A percentile compares a stretch with the other conserved stretches of the same genome.
Evolutionary conservation across 2,797 vertebrate species (phyloP).

Genomic region (Acanthiza pusilla): DNA sequence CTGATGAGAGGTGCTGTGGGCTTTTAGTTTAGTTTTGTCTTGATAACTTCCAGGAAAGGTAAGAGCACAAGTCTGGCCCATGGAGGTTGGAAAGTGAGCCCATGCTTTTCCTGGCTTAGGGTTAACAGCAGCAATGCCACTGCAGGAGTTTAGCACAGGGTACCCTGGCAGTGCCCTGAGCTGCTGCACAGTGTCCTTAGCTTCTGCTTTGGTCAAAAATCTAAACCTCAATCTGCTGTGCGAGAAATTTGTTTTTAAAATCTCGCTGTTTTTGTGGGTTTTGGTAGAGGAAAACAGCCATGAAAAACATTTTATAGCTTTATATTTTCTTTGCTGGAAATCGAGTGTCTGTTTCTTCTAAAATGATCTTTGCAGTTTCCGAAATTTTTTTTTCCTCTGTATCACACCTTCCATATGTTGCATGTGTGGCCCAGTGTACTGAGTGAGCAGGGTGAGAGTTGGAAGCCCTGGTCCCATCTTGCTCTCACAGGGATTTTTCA

Average conservation of each 20-base stretch:
- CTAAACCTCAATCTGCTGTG: background rate
- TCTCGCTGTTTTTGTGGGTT: background rate
- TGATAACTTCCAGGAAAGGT: background rate
- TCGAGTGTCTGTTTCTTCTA: background rate
- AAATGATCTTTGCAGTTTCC: background rate
- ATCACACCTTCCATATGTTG: background rate
- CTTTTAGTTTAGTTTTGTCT: background rate
- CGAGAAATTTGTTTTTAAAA: background rate
- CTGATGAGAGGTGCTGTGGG: background rate
- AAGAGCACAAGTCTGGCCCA: background rate
- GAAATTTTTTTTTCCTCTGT: background rate
- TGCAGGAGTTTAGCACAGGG: background rate
- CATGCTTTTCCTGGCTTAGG: background rate
- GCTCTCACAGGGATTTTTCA: background rate
- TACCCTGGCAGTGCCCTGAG: background rate
- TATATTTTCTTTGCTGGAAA: background rate
- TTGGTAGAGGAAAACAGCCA: background rate
- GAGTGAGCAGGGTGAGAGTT: background rate
- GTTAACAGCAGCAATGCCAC: background rate
- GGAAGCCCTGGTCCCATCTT: background rate
- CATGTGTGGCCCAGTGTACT: background rate
- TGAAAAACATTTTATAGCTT: background rate
- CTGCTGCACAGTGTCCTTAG: background rate
- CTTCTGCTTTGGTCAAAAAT: background rate
- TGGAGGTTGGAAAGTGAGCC: background rate